Base-by-base conservation (phyloP, 2,888 invertebrate species). In the Erebia palarica region DNA sequence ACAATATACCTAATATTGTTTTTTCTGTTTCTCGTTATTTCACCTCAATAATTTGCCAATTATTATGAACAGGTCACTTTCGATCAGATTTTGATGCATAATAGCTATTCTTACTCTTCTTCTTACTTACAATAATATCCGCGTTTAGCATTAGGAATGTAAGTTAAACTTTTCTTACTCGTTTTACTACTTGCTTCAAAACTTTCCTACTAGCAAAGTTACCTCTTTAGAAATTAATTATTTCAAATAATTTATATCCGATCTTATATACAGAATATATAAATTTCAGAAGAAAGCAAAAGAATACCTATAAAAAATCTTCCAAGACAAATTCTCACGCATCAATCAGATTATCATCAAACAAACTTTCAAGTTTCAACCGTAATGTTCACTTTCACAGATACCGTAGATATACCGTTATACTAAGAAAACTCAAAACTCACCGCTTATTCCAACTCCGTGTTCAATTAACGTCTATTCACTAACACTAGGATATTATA, bases 401-500 rank as follows among this genome's bases (percentile, higher is more conserved):
- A 72, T 7, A 63, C 49, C 49, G 27, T 58, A 63, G 16, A 21
- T 11, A 21, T 14, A 81, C 84, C 79, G 83, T 83, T 85, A 86
- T 64, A 27, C 44, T 73, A 73, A 73, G 61, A 65, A 61, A 87
- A 63, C 90, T 90, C 75, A 65, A 61, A 87, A 63, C 90, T 90
- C 75, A 91, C 91, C 84, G 82, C 79, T 79, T 75, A 73, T 76
- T 70, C 47, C 55, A 18, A 73, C 64, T 66, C 59, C 74, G 77
- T 80, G 78, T 84, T 78, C 83, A 86, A 86, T 88, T 78, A 84
- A 88, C 79, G 75, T 74, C 71, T 75, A 74, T 79, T 78, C 77
- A 79, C 78, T 82, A 77, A 78, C 78, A 78, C 76, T 75, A 76
- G 77, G 78, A 53, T 69, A 65, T 69, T 73, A 73, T 74, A 58